These are phyloP conservation scores for Pitangus sulphuratus DNA, from an alignment of 2,797 vertebrate genomes.

Conservation along the genomic window DNA sequence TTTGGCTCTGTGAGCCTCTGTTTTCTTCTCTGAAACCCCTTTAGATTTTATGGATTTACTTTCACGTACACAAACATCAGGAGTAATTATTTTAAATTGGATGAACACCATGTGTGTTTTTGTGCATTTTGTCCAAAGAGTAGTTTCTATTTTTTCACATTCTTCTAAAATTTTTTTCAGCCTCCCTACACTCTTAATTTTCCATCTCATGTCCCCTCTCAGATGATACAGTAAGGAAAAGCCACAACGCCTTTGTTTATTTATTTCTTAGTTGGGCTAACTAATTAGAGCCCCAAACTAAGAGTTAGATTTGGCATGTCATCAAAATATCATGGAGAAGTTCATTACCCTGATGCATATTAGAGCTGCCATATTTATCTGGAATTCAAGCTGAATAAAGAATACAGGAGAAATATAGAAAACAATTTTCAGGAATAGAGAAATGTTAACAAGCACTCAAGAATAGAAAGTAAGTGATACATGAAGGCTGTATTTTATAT, in stretches of 20 bases:
- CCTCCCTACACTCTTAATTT: not conserved
- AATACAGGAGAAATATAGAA: not conserved
- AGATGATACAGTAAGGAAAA: not conserved
- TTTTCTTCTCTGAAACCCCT: not conserved
- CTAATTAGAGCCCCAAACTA: not conserved
- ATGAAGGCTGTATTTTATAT: not conserved
- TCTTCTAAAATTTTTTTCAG: not conserved
- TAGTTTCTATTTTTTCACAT: not conserved
- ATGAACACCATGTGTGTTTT: not conserved
- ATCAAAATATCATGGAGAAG: not conserved
- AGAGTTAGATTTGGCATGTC: not conserved
- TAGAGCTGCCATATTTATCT: not conserved
- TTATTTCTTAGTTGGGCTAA: not conserved
- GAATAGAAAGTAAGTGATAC: not conserved
- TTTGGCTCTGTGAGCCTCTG: not conserved
- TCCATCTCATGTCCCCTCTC: not conserved
- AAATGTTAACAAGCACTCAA: not conserved
- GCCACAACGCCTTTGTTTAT: not conserved
- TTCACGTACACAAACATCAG: not conserved
- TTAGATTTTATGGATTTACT: not conserved
- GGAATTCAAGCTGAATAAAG: not conserved
- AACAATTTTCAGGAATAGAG: not conserved
- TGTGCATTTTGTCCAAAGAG: not conserved
- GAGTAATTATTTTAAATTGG: not conserved
- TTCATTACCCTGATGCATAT: not conserved